A percentile compares a stretch with the other conserved stretches of the same genome.
Evolutionary conservation across 2,113 vertebrate genomes (phyloP).

Genomic region (Zosterops japonicus): DNA sequence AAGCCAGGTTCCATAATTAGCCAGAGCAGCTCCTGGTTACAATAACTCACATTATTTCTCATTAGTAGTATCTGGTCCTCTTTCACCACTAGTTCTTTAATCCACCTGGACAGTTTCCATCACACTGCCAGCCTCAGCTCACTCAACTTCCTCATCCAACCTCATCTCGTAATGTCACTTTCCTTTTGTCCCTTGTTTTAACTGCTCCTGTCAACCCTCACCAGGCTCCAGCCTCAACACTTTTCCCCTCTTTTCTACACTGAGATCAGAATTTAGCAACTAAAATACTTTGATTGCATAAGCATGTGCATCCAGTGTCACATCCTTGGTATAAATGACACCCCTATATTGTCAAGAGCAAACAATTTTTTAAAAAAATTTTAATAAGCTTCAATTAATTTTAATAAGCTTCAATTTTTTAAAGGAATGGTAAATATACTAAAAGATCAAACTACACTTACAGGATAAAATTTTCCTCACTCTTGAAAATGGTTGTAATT

Average conservation of each 20-base stretch:
- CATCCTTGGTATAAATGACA: background rate
- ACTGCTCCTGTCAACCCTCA: background rate
- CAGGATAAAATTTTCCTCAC: background rate
- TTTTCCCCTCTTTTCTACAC: background rate
- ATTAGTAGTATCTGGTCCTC: background rate
- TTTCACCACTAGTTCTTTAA: background rate
- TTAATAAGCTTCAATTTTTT: too few species aligned
- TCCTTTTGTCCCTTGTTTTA: background rate
- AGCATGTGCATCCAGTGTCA: background rate
- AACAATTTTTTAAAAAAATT: background rate
- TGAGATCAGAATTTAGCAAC: background rate
- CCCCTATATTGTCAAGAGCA: background rate
- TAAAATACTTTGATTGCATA: background rate
- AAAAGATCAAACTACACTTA: background rate
- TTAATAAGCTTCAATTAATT: too few species aligned
- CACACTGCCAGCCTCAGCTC: background rate
- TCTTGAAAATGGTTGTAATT: background rate
- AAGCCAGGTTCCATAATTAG: background rate
- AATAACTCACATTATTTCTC: background rate
- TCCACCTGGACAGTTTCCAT: background rate
- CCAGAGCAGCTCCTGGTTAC: background rate
- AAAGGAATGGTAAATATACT: background rate
- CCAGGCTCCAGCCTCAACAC: background rate
- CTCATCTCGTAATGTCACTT: background rate
- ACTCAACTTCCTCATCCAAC: background rate